phyloP scores from a whole-genome alignment of 2,888 invertebrate species.

The Tachina grossa region DNA sequence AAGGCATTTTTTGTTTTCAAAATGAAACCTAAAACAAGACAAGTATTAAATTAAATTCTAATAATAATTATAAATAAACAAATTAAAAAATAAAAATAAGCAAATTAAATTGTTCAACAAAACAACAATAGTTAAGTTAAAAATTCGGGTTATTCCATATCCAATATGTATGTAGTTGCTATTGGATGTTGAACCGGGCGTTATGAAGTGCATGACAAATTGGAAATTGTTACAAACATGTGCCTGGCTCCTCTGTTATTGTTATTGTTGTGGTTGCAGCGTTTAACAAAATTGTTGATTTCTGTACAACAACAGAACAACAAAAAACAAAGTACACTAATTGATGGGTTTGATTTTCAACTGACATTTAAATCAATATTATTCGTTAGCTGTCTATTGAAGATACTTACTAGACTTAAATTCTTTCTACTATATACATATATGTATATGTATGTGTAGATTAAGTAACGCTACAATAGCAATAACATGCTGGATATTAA shows the following conservation, averaged over 20 bases:
- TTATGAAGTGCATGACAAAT: conserved; percentile 39
- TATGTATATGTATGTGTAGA: neutral
- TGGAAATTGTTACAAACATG: neutral
- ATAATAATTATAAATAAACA: conserved; percentile 13
- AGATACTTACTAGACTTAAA: neutral
- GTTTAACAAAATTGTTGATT: neutral
- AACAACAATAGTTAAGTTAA: neutral
- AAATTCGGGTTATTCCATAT: conserved; percentile 9
- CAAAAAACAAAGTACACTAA: neutral
- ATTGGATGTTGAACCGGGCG: neutral
- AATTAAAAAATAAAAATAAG: conserved; percentile 21
- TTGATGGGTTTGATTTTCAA: conserved; percentile 49
- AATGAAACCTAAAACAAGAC: conserved; percentile 14
- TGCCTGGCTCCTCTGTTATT: neutral
- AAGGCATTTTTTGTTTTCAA: neutral
- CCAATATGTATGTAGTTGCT: neutral
- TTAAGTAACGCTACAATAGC: neutral
- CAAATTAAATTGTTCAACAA: neutral
- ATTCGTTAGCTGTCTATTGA: conserved; percentile 39
- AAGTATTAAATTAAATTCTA: neutral
- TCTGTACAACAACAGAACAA: neutral
- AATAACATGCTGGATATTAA: too few relatives aligned
- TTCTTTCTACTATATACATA: neutral
- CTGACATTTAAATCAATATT: conserved; percentile 62
- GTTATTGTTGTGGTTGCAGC: neutral